Base-by-base conservation (phyloP, 1,140 invertebrate genomes). In the Vanessa tameamea region DNA sequence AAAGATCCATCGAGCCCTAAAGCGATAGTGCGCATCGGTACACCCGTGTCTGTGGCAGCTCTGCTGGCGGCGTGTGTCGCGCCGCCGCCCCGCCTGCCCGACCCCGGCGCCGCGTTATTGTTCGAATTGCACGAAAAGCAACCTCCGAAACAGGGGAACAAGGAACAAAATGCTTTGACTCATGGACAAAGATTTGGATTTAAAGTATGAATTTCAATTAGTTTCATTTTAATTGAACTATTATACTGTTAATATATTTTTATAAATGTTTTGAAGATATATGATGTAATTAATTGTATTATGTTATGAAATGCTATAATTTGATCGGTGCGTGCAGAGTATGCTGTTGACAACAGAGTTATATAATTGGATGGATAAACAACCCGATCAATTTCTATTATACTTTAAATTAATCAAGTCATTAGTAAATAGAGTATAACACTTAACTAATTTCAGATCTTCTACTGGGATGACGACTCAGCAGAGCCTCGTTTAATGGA, bases 401-500 rank as follows among this genome's bases (percentile, higher is more conserved):
- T 31, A 31, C 26, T 31, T 31, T 31, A 31, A 31, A 31, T 31
- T 51, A 51, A 9, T 43, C 9, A 43, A 43, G 37, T 11, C 6
- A 31, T 43, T 43, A 43, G 37, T 51, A 51, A 51, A 51, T 15
- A 20, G 15, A 11, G 15, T 50, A 51, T 5, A 14, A 15, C 6
- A 51, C n/a, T n/a, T 51, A 6, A 6, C 73, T 78, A 23, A 13
- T 90, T 89, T 48, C 83, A 93, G 93, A 90, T 93, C 76, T 92
- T 90, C 74, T 92, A 92, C 73, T 93, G 91, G 91, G 90, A 93
- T 68, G 87, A 92, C 73, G 89, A 93, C 55, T 92, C 90, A 3
- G 92, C 89, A 8, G 90, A 91, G 61, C 89, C 90, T 5, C 83
- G 87, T 50, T 78, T 92, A 13, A 90, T 93, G 88, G 87, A 93